Conservation (phyloP, 1,140 invertebrate genomes). For the Diorhabda elongata region DNA sequence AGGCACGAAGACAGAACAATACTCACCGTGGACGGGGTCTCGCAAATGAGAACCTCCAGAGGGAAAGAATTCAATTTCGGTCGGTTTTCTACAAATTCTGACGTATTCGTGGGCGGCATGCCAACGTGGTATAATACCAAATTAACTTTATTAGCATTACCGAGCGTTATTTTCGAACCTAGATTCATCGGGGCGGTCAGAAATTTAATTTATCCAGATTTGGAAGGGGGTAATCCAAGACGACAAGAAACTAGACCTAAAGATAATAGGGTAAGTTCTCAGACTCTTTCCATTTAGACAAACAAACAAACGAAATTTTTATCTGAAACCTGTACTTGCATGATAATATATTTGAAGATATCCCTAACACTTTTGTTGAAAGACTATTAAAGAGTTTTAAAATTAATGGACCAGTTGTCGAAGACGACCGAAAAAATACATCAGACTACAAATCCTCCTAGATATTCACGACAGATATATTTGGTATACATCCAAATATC, state of each 20-base stretch:
- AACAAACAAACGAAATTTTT: too few relatives aligned
- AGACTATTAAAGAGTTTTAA: too few relatives aligned
- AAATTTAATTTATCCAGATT: conserved; percentile 81
- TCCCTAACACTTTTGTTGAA: too few relatives aligned
- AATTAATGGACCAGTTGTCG: too few relatives aligned
- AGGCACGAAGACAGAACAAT: conserved; percentile 73
- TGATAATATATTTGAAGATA: too few relatives aligned
- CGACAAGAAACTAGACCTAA: conserved; percentile 74
- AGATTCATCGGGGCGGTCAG: conserved; percentile 78
- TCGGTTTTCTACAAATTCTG: conserved; percentile 77
- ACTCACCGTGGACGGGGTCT: conserved; percentile 73
- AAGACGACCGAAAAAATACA: too few relatives aligned
- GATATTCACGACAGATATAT: too few relatives aligned
- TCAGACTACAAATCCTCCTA: too few relatives aligned
- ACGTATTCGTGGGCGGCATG: conserved; percentile 89
- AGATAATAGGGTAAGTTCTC: conserved; percentile 67
- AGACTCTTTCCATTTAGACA: background rate
- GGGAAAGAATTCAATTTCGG: conserved; percentile 86
- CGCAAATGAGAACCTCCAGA: conserved; percentile 68
- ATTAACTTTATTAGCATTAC: conserved; percentile 73
- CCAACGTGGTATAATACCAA: conserved; percentile 84
- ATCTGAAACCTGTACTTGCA: too few relatives aligned
- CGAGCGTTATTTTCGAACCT: conserved; percentile 88
- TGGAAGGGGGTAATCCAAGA: conserved; percentile 63
- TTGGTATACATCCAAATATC: too few relatives aligned